Base-by-base conservation (phyloP, 2,797 vertebrate species). In the Sylvia borin region DNA sequence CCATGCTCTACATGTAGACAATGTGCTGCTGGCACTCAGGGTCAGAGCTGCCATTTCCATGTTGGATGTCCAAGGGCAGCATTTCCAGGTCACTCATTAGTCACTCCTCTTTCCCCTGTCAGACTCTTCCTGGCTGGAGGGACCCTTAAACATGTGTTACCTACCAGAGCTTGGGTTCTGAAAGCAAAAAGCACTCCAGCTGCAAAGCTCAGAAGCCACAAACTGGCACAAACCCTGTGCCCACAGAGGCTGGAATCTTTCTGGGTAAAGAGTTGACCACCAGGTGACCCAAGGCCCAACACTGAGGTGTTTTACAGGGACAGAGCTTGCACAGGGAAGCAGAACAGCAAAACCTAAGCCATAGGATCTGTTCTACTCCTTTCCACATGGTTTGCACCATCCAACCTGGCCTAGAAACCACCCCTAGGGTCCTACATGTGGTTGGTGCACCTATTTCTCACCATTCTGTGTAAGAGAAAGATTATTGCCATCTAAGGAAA, bases 1-100 rank as follows among this genome's bases (percentile, higher is more conserved):
- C 38, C 47, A 14, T 0, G 5, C 15, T 24, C 13, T n/a, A 3
- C 2, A 3, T 40, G 47, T 47, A 40, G 50, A 13, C 17, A 74
- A 31, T 0, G 0, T 29, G 27, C 62, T 85, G 73, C 62, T 61
- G 36, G 34, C 29, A 29, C 32, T 21, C n/a, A 8, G 8, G 42
- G 19, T 6, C 34, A 40, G 22, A 50, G 73, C 57, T 66, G 75
- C 50, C 18, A 13, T 51, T 85, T 90, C 74, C 45, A 24, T 21
- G 24, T 1, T 11, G 58, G n/a, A 25, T 4, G 9, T 32, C 53
- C 25, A 24, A 90, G 67, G 76, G n/a, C 72, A 75, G 54, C 27
- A 42, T 42, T 62, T 65, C 75, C 81, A 80, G 36, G 48, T 31
- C 72, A 54, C 40, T 76, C 20, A 6, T 51, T 11, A 74, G 34